These are phyloP conservation scores for Chromoteleia sp. DNA, from an alignment of 2,888 invertebrate species.

Conservation along the genomic window DNA sequence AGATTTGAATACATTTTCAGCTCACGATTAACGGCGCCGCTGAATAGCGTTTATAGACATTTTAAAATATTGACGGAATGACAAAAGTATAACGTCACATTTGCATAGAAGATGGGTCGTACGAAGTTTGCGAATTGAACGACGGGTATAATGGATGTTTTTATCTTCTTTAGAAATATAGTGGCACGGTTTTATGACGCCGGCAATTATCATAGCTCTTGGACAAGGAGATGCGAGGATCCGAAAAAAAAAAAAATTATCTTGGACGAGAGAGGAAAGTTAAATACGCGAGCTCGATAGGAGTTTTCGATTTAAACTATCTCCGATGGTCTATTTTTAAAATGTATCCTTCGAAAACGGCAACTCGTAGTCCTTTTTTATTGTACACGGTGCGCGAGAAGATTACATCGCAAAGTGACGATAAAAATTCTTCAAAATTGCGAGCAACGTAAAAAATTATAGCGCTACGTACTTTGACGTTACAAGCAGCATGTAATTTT, in stretches of 20 bases:
- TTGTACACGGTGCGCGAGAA: no score
- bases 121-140: constrained; percentile 27
- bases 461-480: no score
- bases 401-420: no score
- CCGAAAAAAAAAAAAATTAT: constrained; percentile 36
- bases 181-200: constrained; percentile 25
- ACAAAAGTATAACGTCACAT: constrained; percentile 5
- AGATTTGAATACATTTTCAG: constrained; percentile 6
- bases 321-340: constrained; percentile 11
- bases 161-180: constrained; percentile 35
- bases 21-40: background rate
- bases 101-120: constrained; percentile 1
- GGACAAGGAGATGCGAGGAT: constrained; percentile 28
- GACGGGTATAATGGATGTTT: constrained; percentile 27
- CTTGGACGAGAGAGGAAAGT: constrained; percentile 27
- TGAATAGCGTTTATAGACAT: constrained; percentile 10
- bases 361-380: no score
- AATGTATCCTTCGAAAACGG: no score
- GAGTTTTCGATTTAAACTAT: constrained; percentile 20
- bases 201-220: constrained; percentile 19
- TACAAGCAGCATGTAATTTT: no score
- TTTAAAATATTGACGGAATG: constrained; percentile 3
- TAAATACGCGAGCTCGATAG: constrained; percentile 8
- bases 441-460: no score
- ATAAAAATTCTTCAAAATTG: no score